A percentile compares a stretch with the other conserved stretches of the same genome.
Evolutionary conservation across 2,888 invertebrate genomes (phyloP).

Genomic region (Melieria picta): DNA sequence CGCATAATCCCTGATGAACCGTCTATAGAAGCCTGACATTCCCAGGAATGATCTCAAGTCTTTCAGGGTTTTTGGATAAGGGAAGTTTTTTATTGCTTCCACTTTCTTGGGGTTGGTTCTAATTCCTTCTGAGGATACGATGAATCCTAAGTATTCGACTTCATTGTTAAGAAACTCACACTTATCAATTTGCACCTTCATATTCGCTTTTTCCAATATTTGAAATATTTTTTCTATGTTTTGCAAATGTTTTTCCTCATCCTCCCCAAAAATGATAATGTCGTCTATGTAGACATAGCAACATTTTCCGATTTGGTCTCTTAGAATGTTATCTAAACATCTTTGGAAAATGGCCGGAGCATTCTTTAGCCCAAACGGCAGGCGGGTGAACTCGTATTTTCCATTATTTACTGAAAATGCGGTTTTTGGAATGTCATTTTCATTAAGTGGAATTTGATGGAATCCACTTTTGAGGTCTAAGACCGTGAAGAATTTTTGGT

Average conservation of each 20-base stretch:
- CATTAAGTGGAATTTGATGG: constrained; percentile 33
- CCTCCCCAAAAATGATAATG: constrained; percentile 17
- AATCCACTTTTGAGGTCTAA: constrained; percentile 23
- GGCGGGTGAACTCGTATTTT: too few species aligned
- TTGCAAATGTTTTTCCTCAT: constrained; percentile 14
- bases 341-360: constrained; percentile 23
- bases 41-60: constrained; percentile 40
- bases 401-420: constrained; percentile 12
- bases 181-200: constrained; percentile 19
- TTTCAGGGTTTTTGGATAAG: constrained; percentile 31
- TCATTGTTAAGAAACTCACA: constrained; percentile 25
- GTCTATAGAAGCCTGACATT: constrained; percentile 33
- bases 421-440: constrained; percentile 32
- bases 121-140: constrained; percentile 16
- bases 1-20: constrained; percentile 23
- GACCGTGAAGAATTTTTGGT: constrained; percentile 26
- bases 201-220: constrained; percentile 28
- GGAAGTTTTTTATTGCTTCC: constrained; percentile 25
- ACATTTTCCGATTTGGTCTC: constrained; percentile 2
- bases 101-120: constrained; percentile 21
- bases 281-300: constrained; percentile 21
- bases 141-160: constrained; percentile 24
- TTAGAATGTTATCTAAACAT: constrained; percentile 17
- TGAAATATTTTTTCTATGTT: constrained; percentile 14
- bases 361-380: constrained; percentile 9